phyloP scores from a whole-genome alignment of 2,888 invertebrate genomes.

The Prostheceraeus crozeri region DNA sequence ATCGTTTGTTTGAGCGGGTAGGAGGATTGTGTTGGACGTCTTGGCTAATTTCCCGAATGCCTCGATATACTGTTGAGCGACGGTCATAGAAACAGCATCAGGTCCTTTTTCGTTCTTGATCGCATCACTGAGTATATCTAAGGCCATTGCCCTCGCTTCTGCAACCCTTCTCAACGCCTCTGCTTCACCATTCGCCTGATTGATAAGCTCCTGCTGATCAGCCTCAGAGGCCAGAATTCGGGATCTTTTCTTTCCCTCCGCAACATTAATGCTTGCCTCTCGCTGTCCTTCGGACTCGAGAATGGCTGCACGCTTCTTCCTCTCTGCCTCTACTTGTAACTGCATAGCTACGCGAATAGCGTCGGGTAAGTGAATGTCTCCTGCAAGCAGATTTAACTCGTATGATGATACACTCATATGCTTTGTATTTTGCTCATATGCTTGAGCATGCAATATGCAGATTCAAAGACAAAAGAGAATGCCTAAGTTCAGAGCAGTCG shows the following conservation, averaged over 20 bases:
- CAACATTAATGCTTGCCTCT: constrained; percentile 80
- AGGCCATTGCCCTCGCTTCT: constrained; percentile 75
- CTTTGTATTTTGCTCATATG: too few species aligned
- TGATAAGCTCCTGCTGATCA: constrained; percentile 82
- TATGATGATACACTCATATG: too few species aligned
- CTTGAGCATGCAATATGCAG: too few species aligned
- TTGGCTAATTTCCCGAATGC: constrained; percentile 88
- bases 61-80: constrained; percentile 89
- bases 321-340: constrained; percentile 98
- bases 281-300: constrained; percentile 84
- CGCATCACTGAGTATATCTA: constrained; percentile 58
- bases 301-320: constrained; percentile 88
- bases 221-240: constrained; percentile 91
- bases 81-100: constrained; percentile 78
- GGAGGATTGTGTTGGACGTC: constrained; percentile 81
- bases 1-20: constrained; percentile 76
- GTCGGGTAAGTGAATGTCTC: constrained; percentile 77
- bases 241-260: constrained; percentile 84
- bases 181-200: constrained; percentile 75
- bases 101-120: constrained; percentile 64
- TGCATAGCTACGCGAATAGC: constrained; percentile 98
- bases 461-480: too few species aligned
- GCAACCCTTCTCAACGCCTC: constrained; percentile 77
- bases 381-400: constrained; percentile 59
- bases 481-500: too few species aligned